Evolutionary conservation across 2,113 vertebrate genomes (phyloP), one percentile per base, ranked within the genome.

Genomic region (Larimichthys polyactis): DNA sequence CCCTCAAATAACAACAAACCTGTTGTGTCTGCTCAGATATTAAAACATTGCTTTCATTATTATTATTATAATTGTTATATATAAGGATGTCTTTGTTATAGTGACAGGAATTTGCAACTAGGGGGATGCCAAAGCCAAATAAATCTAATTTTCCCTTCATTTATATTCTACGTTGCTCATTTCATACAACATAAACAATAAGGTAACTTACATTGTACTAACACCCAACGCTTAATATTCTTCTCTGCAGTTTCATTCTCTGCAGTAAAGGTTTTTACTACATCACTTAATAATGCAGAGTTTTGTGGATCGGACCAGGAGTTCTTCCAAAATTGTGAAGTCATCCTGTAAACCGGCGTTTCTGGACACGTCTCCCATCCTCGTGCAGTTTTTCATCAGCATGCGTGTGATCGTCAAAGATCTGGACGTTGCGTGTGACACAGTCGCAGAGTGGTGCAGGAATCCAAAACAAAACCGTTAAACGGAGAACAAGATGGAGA

Each of bases 401-500:
- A 46, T 11, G 58, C 3, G 43, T 10, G 46, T 32, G 63, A 85
- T 82, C 55, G 69, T 81, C 63, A 49, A 15, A 51, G 58, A 74
- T 73, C 52, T 73, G 29, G 80, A 84, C 75, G 64, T 64, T 88
- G 74, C 68, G 12, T 82, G 70, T 22, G 72, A 79, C 59, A 11
- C 66, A 77, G 77, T 77, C 60, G 19, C 67, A 59, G 59, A 55
- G 79, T 32, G 66, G 72, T 62, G 70, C 70, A n/a, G 29, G 51
- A n/a, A 36, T 59, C 64, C 81, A 83, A 83, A 85, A 78, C 68
- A 77, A 73, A 49, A 58, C 49, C 29, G 52, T 68, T 71, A 84
- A 69, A 84, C 59, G 62, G 55, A 79, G 80, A 87, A 82, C 36
- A 75, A 87, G 82, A 87, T 76, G 62, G 85, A 72, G 80, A 75